Base-by-base conservation (phyloP, 2,113 vertebrate species). In the Ailuropoda melanoleuca region DNA sequence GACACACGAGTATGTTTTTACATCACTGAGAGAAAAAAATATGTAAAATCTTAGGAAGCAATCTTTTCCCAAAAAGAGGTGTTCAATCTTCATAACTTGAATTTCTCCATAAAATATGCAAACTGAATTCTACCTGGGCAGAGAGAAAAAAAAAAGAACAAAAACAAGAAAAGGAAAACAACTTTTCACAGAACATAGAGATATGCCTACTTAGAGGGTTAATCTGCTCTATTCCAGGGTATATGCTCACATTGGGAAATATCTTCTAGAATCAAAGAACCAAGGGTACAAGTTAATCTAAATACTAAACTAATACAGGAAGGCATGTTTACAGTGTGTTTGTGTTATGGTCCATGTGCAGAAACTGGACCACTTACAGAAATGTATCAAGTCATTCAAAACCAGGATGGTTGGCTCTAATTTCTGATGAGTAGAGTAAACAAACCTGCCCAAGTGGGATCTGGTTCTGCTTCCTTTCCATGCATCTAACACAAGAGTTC, bases 31-130 rank as follows among this genome's bases (percentile, higher is more conserved):
- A 53, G 39, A 72, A 91, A 68, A 68, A 95, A 75, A 93, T 11
- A 89, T 18, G 26, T 62, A 90, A 88, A 96, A 62, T 82, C 56
- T 96, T 90, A 58, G 53, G 19, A 95, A 96, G 53, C 13, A 31
- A 86, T 23, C 3, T 78, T 94, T 94, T 92, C 37, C 74, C 39
- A 83, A 46, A 88, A 92, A 95, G 95, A 88, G 31, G 48, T 56
- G 12, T 72, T 96, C 89, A 72, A 88, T 82, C 88, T 78, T 34
- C 26, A 39, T 55, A 94, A 87, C 29, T 37, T 85, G 37, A 83
- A 70, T 75, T 93, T 95, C 93, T 39, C 48, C 53, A 93, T 31
- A 97, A 97, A 90, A 96, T 74, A 94, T 31, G 13, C n/a, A 94
- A 94, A 93, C 18, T 87, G 48, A 91, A 94, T 87, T 94, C 62